phyloP scores from a whole-genome alignment of 2,888 invertebrate genomes.

The Hypomecis punctinalis region DNA sequence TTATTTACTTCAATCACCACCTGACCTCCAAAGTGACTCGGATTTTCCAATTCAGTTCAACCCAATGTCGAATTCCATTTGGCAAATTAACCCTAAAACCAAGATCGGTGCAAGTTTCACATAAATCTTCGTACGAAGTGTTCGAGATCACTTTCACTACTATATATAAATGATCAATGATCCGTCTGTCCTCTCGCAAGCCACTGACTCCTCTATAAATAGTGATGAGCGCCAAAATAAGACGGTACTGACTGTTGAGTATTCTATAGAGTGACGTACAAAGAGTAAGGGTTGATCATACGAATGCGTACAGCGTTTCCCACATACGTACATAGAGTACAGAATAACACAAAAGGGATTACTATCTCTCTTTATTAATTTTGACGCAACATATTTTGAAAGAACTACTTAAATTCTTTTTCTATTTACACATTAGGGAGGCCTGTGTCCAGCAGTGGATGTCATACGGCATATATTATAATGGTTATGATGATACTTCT shows the following conservation, averaged over 20 bases:
- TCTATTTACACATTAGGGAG: too few species aligned
- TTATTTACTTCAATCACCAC: constrained; percentile 6
- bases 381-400: too few species aligned
- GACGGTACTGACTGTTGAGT: constrained; percentile 25
- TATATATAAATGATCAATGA: constrained; percentile 55
- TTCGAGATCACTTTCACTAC: constrained; percentile 43
- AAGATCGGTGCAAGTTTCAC: constrained; percentile 11
- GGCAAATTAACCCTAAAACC: constrained; percentile 16
- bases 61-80: constrained; percentile 15
- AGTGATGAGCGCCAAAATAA: constrained; percentile 55
- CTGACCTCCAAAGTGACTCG: constrained; percentile 12
- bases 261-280: constrained; percentile 10
- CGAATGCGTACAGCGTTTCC: neutral
- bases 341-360: too few species aligned
- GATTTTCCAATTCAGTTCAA: constrained; percentile 4
- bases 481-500: too few species aligned
- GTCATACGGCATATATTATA: too few species aligned
- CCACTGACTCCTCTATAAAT: constrained; percentile 68
- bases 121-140: constrained; percentile 18
- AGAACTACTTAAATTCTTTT: too few species aligned
- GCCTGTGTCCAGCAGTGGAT: too few species aligned
- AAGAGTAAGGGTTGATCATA: constrained; percentile 3
- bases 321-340: too few species aligned
- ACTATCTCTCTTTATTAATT: too few species aligned
- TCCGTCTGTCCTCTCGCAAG: constrained; percentile 61